These are phyloP conservation scores for Aelia acuminata DNA, from an alignment of 2,888 invertebrate genomes.

Conservation along the genomic window DNA sequence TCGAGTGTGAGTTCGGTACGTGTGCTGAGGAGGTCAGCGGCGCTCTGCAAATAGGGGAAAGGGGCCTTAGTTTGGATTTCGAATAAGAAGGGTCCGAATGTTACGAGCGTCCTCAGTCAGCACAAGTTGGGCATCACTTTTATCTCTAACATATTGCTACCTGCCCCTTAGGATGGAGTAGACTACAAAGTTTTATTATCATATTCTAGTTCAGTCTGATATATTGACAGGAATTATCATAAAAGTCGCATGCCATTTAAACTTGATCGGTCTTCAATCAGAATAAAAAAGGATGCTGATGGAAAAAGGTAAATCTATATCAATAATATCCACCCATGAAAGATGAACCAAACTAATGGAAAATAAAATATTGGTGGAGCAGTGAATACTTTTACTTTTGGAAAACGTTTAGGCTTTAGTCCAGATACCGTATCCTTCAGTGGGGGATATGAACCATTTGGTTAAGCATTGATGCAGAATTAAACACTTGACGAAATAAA, in stretches of 20 bases:
- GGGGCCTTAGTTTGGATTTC: constrained; percentile 12
- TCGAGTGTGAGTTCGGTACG: neutral
- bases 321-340: too few relatives aligned
- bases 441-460: too few relatives aligned
- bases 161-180: too few relatives aligned
- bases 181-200: neutral
- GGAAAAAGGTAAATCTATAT: too few relatives aligned
- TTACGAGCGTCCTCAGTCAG: constrained; percentile 45
- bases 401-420: too few relatives aligned
- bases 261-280: neutral
- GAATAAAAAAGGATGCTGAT: too few relatives aligned
- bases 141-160: constrained; percentile 34
- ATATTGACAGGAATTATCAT: neutral
- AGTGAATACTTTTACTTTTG: too few relatives aligned
- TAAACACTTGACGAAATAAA: too few relatives aligned
- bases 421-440: too few relatives aligned
- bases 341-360: too few relatives aligned
- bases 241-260: neutral
- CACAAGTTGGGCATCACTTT: constrained; percentile 21
- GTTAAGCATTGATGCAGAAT: too few relatives aligned
- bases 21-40: constrained; percentile 26
- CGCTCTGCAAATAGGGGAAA: constrained; percentile 26
- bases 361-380: too few relatives aligned
- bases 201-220: neutral
- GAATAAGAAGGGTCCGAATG: constrained; percentile 11